Evolutionary conservation across 2,113 vertebrate species (phyloP).

Genomic region (Arvicanthis niloticus): DNA sequence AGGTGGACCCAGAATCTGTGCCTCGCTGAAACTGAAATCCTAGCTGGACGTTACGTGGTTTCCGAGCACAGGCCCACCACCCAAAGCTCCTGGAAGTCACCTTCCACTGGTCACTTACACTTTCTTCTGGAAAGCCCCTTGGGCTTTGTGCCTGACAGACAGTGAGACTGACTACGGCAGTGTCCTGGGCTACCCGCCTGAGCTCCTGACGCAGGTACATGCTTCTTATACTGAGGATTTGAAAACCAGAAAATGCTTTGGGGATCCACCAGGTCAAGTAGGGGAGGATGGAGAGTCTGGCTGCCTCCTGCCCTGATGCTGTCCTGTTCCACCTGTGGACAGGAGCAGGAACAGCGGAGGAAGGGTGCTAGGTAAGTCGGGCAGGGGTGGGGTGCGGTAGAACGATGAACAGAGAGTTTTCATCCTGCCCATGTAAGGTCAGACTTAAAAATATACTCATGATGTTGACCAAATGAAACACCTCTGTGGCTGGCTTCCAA

Average conservation of each 20-base stretch:
- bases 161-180: neutral
- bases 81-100: neutral
- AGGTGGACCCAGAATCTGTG: too few species aligned
- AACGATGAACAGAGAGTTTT: neutral
- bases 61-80: neutral
- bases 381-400: too few species aligned
- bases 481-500: neutral
- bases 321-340: neutral
- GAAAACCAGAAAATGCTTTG: neutral
- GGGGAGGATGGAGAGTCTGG: neutral
- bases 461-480: neutral
- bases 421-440: neutral
- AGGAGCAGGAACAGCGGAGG: neutral
- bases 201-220: neutral
- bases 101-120: too few species aligned
- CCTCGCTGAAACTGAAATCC: neutral
- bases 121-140: neutral
- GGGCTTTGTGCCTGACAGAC: too few species aligned
- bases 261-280: neutral
- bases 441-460: neutral
- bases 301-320: neutral
- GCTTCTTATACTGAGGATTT: neutral
- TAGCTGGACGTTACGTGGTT: neutral
- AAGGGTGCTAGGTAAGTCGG: neutral
- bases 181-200: neutral